Base-by-base conservation (phyloP, 2,113 vertebrate genomes). In the Pithys albifrons region DNA sequence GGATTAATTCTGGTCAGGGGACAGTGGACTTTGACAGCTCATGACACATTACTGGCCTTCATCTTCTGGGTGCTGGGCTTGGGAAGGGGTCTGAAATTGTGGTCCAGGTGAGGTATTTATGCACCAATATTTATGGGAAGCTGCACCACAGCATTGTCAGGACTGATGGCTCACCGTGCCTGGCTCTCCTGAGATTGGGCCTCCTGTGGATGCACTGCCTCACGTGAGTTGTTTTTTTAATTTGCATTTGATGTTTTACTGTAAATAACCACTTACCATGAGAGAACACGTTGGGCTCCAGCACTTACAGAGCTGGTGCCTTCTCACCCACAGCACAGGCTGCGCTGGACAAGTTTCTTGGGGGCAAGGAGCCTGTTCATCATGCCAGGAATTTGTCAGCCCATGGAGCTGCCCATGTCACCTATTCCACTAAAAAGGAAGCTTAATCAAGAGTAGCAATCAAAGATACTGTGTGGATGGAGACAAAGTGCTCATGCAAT, bases 21-120 rank as follows among this genome's bases (percentile, higher is more conserved):
- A 43, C 69, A 24, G 37, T 22, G 27, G 73, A 62, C 71, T 43
- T 35, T 5, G 41, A 22, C 10, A 22, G 37, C 82, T 29, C 1
- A 1, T 58, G 75, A 73, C 57, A 23, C 25, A 55, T 1, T 7
- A 64, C 75, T 85, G 82, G 24, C 92, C 85, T 76, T 85, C 75
- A 14, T 33, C 41, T 76, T 88, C 6, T 27, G 58, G 66, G 74
- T 73, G 75, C 92, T 88, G 67, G 54, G 35, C 45, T 52, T 58
- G 62, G 48, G 83, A 45, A 37, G 7, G 14, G 69, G 24, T 54
- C 79, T 86, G 93, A 59, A 58, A 41, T n/a, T 4, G 3, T 5
- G 33, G 51, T 59, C 55, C 16, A 28, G 43, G 83, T 48, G 52
- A 88, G 17, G 39, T 96, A 89, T 97, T 97, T 95, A 94, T 97